Evolutionary conservation across 2,113 vertebrate species (phyloP).

Genomic region (Bubo scandiacus): DNA sequence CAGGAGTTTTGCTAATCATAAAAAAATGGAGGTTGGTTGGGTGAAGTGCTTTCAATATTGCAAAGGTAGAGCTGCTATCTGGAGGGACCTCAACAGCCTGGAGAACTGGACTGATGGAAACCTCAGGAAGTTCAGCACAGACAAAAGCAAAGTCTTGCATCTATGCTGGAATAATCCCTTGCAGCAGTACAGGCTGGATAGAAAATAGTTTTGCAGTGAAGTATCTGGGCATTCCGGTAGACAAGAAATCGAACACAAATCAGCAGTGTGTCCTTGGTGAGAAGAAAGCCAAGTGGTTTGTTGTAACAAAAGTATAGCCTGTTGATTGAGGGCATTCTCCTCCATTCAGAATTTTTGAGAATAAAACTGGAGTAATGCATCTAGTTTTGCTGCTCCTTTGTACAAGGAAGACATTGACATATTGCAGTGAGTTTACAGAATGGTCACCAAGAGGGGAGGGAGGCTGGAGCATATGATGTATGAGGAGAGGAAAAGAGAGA

Average conservation of each 20-base stretch:
- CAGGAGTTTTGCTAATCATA: not conserved
- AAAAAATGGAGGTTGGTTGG: not conserved
- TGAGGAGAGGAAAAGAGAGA: not conserved
- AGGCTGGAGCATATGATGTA: not conserved
- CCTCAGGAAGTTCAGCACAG: not conserved
- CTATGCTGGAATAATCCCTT: not conserved
- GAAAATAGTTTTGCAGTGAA: not conserved
- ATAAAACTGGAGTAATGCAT: not conserved
- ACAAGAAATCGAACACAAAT: not conserved
- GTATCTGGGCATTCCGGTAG: not conserved
- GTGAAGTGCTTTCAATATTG: not conserved
- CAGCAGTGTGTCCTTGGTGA: not conserved
- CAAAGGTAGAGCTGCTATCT: not conserved
- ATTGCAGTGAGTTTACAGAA: not conserved
- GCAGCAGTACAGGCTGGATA: not conserved
- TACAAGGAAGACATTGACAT: not conserved
- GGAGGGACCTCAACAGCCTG: not conserved
- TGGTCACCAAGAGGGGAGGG: not conserved
- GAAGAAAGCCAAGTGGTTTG: not conserved
- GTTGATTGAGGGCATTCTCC: not conserved
- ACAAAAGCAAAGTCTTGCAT: not conserved
- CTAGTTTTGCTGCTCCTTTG: not conserved
- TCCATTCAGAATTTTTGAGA: not conserved
- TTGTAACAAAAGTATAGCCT: not conserved
- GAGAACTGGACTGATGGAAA: not conserved